phyloP scores from a whole-genome alignment of 2,113 vertebrate genomes.

The Amazona vittata region DNA sequence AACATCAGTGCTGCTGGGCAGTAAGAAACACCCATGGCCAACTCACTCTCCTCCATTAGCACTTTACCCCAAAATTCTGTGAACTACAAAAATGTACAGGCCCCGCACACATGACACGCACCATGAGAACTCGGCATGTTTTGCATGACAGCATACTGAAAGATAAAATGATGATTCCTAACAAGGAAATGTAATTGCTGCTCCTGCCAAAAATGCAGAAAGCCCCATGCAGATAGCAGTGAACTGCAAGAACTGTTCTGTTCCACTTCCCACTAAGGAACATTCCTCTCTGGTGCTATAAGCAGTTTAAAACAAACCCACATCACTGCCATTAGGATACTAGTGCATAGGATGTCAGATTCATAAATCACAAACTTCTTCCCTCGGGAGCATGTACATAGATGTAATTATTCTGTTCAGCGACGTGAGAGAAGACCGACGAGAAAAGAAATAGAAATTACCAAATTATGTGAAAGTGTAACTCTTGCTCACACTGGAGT shows the following conservation, averaged over 20 bases:
- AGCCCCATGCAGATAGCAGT: accelerated
- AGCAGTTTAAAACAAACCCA: neutral
- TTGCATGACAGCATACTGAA: accelerated
- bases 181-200: neutral
- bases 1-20: neutral
- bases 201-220: neutral
- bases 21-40: accelerated
- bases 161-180: neutral
- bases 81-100: neutral
- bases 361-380: neutral
- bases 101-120: accelerated
- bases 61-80: neutral
- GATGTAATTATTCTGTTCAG: neutral
- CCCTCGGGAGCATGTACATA: neutral
- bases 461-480: accelerated
- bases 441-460: neutral
- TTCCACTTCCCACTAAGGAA: neutral
- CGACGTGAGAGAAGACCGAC: accelerated
- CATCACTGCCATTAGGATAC: neutral
- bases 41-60: neutral
- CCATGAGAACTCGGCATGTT: accelerated
- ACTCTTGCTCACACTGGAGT: neutral
- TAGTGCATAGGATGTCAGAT: neutral
- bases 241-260: neutral
- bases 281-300: neutral